These are phyloP conservation scores for Strigamia crassipes DNA, from an alignment of 2,888 invertebrate genomes.

Conservation along the genomic window DNA sequence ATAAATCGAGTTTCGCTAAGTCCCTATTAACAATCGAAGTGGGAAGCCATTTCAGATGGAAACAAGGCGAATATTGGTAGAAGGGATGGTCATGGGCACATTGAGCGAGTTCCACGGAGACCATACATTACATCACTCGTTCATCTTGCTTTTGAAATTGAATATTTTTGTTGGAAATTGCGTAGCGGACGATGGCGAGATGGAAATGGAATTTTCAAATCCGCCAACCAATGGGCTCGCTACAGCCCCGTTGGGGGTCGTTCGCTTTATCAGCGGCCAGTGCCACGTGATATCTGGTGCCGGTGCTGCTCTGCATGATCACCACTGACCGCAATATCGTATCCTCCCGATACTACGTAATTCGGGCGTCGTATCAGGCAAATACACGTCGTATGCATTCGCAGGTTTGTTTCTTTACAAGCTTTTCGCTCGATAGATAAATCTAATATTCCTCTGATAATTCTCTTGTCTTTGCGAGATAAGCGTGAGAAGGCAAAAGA, in stretches of 20 bases:
- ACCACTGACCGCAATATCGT: conserved; percentile 6
- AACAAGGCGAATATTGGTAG: conserved; percentile 20
- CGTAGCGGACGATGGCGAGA: neutral
- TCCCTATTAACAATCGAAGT: neutral
- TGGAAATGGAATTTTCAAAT: conserved; percentile 43
- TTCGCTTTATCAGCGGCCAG: conserved; percentile 37
- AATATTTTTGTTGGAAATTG: conserved; percentile 39
- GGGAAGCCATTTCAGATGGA: neutral
- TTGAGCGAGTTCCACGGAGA: conserved; percentile 3
- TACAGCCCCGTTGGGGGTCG: conserved; percentile 40
- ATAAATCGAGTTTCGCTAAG: too few relatives aligned
- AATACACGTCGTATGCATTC: conserved; percentile 20
- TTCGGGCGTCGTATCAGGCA: neutral
- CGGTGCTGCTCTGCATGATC: conserved; percentile 9
- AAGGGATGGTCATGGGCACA: neutral
- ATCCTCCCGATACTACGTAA: neutral
- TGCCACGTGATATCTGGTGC: conserved; percentile 41
- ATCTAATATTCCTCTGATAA: conserved; percentile 30
- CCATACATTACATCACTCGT: conserved; percentile 27
- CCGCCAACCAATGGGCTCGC: conserved; percentile 39
- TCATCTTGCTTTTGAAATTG: conserved; percentile 35
- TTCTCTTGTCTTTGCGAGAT: conserved; percentile 12
- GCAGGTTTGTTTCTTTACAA: conserved; percentile 9
- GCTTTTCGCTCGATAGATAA: conserved; percentile 12
- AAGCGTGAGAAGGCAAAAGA: conserved; percentile 30